Conservation (phyloP, 1,140 invertebrate genomes). For the Sipha flava region DNA sequence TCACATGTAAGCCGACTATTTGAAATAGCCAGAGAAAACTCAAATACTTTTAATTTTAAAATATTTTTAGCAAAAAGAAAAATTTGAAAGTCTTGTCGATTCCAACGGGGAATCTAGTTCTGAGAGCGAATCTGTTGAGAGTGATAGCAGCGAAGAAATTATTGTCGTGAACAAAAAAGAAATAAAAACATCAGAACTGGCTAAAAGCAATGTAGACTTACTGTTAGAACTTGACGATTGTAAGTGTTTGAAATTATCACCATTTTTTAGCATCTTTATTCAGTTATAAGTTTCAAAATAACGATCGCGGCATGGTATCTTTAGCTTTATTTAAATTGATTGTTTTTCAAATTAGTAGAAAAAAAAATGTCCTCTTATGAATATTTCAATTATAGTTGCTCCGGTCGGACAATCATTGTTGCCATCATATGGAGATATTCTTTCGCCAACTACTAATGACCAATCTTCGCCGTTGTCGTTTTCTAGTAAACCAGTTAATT, state of each 20-base stretch:
- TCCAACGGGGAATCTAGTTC: conserved; percentile 37
- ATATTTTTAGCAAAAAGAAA: background rate
- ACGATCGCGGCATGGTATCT: too few relatives aligned
- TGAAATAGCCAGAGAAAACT: too few relatives aligned
- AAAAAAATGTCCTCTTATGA: too few relatives aligned
- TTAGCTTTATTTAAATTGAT: too few relatives aligned
- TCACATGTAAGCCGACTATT: too few relatives aligned
- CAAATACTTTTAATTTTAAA: background rate
- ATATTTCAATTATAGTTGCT: background rate
- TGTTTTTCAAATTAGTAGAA: too few relatives aligned
- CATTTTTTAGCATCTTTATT: too few relatives aligned
- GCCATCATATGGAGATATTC: conserved; percentile 1
- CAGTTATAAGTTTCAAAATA: too few relatives aligned
- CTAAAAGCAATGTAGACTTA: conserved; percentile 61
- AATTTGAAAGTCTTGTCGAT: background rate
- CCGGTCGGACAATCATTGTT: background rate
- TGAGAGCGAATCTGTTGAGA: conserved; percentile 43
- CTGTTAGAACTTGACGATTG: conserved; percentile 67
- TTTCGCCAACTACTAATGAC: background rate
- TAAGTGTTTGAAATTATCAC: background rate
- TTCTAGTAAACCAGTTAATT: background rate
- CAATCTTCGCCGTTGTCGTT: background rate
- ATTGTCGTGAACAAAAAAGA: conserved; percentile 41
- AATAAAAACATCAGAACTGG: background rate
- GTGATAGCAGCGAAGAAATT: conserved; percentile 42